phyloP scores from a whole-genome alignment of 1,140 invertebrate species.

The Periplaneta americana region DNA sequence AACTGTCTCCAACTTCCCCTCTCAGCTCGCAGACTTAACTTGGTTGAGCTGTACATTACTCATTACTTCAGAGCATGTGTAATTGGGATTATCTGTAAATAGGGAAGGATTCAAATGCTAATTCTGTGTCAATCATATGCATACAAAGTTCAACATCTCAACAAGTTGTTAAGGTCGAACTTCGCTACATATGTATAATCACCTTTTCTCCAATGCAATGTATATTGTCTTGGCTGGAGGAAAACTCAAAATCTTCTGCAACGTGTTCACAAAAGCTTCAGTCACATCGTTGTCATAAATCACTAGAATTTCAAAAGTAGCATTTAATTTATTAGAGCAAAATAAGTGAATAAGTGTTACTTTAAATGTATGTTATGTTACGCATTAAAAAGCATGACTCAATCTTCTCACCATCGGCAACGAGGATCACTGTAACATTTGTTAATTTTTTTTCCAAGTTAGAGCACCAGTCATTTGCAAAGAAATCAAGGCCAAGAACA shows the following conservation, averaged over 20 bases:
- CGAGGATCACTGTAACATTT: slow-evolving; percentile 35
- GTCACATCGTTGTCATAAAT: slow-evolving; percentile 84
- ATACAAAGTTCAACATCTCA: no score
- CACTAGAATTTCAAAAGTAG: slow-evolving; percentile 43
- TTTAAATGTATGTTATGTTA: not conserved
- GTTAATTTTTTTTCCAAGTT: slow-evolving; percentile 45
- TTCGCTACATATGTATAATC: not conserved
- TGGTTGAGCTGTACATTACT: no score
- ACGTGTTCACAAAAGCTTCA: slow-evolving; percentile 68
- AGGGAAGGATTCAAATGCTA: no score
- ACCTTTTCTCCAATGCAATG: slow-evolving; percentile 77
- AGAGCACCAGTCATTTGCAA: slow-evolving; percentile 45
- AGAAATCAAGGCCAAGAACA: slow-evolving; percentile 62
- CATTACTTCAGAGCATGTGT: no score
- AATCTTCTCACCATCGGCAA: slow-evolving; percentile 27
- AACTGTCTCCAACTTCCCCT: no score
- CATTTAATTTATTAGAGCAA: not conserved
- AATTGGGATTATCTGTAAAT: no score
- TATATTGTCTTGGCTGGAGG: slow-evolving; percentile 58
- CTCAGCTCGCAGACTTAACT: no score
- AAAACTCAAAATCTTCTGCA: slow-evolving; percentile 59
- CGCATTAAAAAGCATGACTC: not conserved
- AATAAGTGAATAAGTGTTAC: not conserved
- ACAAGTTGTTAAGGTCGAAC: no score
- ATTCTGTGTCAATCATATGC: no score